Conservation (phyloP, 2,113 vertebrate species). For the Montifringilla adamsi region DNA sequence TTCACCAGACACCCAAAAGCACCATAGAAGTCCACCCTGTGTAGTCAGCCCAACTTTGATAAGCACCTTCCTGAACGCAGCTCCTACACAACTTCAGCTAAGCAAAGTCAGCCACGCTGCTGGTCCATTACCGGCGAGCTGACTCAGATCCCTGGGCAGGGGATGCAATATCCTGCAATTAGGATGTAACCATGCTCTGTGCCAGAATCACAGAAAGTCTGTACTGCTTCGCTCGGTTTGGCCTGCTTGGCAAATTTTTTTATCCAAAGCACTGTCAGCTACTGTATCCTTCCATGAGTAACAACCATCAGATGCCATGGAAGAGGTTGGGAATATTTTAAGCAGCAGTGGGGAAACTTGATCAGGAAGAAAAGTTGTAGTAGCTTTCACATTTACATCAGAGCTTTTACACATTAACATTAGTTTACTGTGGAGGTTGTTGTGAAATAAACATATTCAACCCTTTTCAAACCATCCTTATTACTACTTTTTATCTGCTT, state of each 20-base stretch:
- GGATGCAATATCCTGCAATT: background rate
- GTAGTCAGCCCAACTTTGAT: background rate
- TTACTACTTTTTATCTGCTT: background rate
- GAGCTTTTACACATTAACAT: background rate
- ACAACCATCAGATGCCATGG: background rate
- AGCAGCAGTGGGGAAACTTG: background rate
- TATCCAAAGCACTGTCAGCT: background rate
- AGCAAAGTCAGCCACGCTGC: background rate
- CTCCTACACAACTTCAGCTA: background rate
- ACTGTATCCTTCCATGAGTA: background rate
- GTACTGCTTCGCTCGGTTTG: accelerated
- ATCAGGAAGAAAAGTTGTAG: background rate
- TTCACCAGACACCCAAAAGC: background rate
- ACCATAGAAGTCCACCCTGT: background rate
- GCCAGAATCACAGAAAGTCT: background rate
- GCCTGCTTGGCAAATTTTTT: background rate
- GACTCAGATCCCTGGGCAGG: slow-evolving; percentile 3
- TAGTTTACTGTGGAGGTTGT: background rate
- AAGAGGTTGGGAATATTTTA: background rate
- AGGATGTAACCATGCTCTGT: background rate
- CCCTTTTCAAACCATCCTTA: background rate
- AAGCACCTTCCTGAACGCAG: background rate
- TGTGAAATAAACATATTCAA: background rate
- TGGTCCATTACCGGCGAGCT: background rate
- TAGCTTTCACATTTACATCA: background rate